Percentiles rank a stretch among this genome's conserved stretches.
phyloP scores from a whole-genome alignment of 2,113 vertebrate species.

The Phoenicopterus ruber region DNA sequence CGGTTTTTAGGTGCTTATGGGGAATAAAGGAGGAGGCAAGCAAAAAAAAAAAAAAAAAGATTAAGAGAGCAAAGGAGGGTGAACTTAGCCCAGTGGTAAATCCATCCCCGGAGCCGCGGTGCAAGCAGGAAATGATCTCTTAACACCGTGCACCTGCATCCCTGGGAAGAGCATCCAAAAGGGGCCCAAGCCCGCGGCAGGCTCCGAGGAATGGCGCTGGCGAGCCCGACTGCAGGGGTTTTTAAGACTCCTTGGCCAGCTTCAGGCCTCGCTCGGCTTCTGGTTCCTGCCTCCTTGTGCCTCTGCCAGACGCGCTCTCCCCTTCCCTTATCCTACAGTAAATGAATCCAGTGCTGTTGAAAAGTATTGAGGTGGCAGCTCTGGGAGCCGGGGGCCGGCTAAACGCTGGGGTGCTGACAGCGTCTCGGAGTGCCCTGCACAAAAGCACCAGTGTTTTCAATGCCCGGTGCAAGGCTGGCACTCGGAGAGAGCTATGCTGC shows the following conservation, averaged over 20 bases:
- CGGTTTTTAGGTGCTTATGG: background rate
- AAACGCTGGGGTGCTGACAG: background rate
- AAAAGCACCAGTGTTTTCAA: fast-evolving
- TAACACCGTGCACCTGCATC: conserved; percentile 59
- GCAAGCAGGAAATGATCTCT: conserved; percentile 63
- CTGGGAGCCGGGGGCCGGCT: background rate
- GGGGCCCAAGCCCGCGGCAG: background rate
- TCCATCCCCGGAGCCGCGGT: conserved; percentile 42
- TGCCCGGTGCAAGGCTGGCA: fast-evolving
- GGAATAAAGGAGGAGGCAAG: background rate
- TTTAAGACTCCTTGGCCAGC: background rate
- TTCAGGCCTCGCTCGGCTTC: background rate
- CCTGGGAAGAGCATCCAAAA: conserved; percentile 56
- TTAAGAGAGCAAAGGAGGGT: background rate
- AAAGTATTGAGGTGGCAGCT: fast-evolving
- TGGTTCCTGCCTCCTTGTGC: conserved; percentile 19
- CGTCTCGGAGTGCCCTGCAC: fast-evolving
- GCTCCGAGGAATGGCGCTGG: background rate
- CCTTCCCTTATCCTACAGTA: background rate
- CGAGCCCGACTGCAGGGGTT: background rate
- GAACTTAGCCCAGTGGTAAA: conserved; percentile 23
- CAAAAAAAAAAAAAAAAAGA: background rate
- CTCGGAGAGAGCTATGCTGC: background rate
- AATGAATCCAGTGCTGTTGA: background rate
- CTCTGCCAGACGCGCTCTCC: background rate